Evolutionary conservation across 2,113 vertebrate species (phyloP).

Genomic region (Campylomormyrus numenius): DNA sequence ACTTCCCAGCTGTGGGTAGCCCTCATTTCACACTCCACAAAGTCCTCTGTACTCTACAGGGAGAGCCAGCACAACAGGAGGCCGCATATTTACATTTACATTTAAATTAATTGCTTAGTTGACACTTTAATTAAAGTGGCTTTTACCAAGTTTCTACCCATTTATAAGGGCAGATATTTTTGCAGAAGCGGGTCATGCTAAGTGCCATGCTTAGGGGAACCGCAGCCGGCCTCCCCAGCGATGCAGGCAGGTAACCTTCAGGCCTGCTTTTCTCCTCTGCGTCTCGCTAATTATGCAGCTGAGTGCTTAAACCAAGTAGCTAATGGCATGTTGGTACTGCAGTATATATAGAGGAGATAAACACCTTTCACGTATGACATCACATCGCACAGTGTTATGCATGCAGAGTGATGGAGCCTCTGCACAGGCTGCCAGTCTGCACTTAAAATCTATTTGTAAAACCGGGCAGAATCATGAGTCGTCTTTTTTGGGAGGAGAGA

Average conservation of each 20-base stretch:
- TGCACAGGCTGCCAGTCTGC: neutral
- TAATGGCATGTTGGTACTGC: neutral
- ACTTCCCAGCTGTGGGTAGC: neutral
- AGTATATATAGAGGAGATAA: neutral
- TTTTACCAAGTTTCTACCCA: neutral
- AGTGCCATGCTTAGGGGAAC: neutral
- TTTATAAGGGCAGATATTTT: neutral
- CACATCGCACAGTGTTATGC: neutral
- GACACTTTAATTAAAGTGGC: constrained; percentile 8
- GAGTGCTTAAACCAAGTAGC: neutral
- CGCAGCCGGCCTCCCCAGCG: neutral
- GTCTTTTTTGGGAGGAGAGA: neutral
- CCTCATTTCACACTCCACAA: constrained; percentile 4
- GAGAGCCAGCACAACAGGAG: neutral
- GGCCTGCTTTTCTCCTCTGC: neutral
- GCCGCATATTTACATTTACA: neutral
- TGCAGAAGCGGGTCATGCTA: neutral
- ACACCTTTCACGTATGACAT: neutral
- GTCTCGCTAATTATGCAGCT: neutral
- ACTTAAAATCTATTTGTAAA: neutral
- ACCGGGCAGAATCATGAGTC: neutral
- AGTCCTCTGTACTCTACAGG: neutral
- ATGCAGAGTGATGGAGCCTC: neutral
- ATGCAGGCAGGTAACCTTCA: neutral
- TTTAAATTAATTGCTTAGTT: constrained; percentile 6